A percentile compares a stretch with the other conserved stretches of the same genome.
These are phyloP conservation scores for Myiopsitta monachus DNA, from an alignment of 2,113 vertebrate genomes.

Conservation along the genomic window DNA sequence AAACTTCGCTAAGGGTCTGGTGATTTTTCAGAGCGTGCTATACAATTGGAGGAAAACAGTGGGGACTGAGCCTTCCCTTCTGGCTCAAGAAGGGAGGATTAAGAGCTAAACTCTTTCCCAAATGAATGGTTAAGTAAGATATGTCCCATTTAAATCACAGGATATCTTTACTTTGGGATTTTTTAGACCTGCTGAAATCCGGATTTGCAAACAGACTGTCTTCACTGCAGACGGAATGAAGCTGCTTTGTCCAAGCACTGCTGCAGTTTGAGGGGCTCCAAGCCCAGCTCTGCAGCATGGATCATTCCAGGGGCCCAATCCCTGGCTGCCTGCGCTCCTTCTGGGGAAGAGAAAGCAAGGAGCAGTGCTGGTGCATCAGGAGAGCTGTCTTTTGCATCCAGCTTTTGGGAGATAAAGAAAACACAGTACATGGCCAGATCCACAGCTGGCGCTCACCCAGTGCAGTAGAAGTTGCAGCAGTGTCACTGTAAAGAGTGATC, in stretches of 20 bases:
- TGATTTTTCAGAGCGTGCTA: neutral
- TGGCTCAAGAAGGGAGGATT: neutral
- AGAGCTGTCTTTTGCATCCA: neutral
- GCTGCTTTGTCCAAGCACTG: neutral
- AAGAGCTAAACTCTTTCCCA: neutral
- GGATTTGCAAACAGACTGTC: neutral
- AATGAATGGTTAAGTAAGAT: neutral
- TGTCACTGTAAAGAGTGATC: neutral
- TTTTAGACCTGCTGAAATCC: neutral
- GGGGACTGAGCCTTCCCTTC: neutral
- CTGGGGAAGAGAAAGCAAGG: neutral
- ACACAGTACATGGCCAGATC: rapidly evolving
- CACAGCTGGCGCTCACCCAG: neutral
- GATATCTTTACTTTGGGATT: neutral
- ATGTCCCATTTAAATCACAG: neutral
- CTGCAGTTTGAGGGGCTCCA: neutral
- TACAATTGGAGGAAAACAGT: neutral
- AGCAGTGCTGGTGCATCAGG: neutral
- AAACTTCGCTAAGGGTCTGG: neutral
- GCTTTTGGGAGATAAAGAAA: neutral
- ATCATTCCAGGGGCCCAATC: rapidly evolving
- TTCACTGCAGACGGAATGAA: neutral
- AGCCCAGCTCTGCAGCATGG: neutral
- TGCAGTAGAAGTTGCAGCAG: neutral
- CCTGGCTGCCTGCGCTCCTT: neutral